These are phyloP conservation scores for Athalia circularis DNA, from an alignment of 2,888 invertebrate genomes.

Conservation along the genomic window DNA sequence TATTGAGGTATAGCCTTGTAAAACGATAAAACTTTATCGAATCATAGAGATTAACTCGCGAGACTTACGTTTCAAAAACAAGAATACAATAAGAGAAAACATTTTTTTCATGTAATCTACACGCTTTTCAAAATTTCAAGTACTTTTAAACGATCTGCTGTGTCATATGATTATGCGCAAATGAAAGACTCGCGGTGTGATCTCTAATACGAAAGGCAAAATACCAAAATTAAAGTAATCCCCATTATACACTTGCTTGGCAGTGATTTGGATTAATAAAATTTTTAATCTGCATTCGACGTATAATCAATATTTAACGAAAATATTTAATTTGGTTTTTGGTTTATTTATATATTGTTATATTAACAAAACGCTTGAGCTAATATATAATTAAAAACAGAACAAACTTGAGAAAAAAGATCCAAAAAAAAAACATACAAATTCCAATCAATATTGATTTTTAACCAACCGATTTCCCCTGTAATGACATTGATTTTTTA, in stretches of 20 bases:
- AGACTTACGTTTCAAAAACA: not conserved
- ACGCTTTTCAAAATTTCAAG: too few species aligned
- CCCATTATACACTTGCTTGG: slow-evolving; percentile 63
- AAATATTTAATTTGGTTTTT: slow-evolving; percentile 35
- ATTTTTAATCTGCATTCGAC: not conserved
- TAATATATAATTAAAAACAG: slow-evolving; percentile 17
- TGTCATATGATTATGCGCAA: not conserved
- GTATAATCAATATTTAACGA: slow-evolving; percentile 3
- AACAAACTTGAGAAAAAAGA: not conserved
- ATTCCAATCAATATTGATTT: slow-evolving; percentile 11
- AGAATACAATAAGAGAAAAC: too few species aligned
- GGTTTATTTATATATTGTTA: slow-evolving; percentile 3
- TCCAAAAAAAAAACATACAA: slow-evolving; percentile 9
- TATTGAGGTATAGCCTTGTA: slow-evolving; percentile 43
- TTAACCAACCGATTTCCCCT: slow-evolving; percentile 7
- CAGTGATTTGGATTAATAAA: slow-evolving; percentile 55
- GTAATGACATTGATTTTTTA: slow-evolving; percentile 49
- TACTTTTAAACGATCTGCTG: not conserved
- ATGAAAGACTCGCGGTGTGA: slow-evolving; percentile 16
- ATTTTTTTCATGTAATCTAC: too few species aligned
- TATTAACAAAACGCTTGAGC: slow-evolving; percentile 34
- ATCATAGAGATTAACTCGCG: slow-evolving; percentile 26
- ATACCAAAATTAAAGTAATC: slow-evolving; percentile 6
- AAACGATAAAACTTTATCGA: slow-evolving; percentile 34
- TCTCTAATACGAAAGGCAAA: not conserved